Base-by-base conservation (phyloP, 2,113 vertebrate species). In the Ariopsis seemanni region DNA sequence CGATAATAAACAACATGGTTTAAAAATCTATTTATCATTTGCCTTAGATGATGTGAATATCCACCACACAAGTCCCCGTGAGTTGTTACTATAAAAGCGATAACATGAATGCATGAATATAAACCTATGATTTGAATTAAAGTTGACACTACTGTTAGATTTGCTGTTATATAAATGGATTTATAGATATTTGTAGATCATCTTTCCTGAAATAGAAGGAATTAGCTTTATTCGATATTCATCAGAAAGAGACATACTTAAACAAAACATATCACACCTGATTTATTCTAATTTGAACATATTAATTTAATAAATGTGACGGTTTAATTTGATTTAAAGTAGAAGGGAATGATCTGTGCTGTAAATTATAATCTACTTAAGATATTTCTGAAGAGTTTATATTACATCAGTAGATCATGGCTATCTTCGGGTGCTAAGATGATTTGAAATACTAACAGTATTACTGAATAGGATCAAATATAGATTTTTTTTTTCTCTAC, bases 401-500 rank as follows among this genome's bases (percentile, higher is more conserved):
- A 42, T 82, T 62, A 42, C 20, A 60, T 42, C 20, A 75, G 67
- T 17, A 15, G 85, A 85, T 89, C 83, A 89, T 89, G 89, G 86
- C 14, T 52, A 42, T 58, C 83, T 86, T 83, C 63, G 5, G 79
- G 55, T 71, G 2, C 57, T 50, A 84, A 89, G 84, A 84, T 89
- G 87, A 89, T 89, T 80, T 86, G 71, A 88, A 87, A 88, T 75
- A 89, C 72, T 90, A 83, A 87, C 88, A 55, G 53, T 89, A 90
- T 87, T 91, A 87, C 78, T 87, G 87, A 89, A 89, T 15, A 78
- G 10, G 72, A 75, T 75, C 7, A 55, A 86, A 87, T 83, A 89
- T 89, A 92, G 50, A 65, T 60, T 62, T 83, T 82, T 22, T 22
- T 87, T 84, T 87, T 55, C 42, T 3, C n/a, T 48, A 17, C 14